Conservation (phyloP, 2,888 invertebrate genomes). For the Pyrochroa serraticornis region DNA sequence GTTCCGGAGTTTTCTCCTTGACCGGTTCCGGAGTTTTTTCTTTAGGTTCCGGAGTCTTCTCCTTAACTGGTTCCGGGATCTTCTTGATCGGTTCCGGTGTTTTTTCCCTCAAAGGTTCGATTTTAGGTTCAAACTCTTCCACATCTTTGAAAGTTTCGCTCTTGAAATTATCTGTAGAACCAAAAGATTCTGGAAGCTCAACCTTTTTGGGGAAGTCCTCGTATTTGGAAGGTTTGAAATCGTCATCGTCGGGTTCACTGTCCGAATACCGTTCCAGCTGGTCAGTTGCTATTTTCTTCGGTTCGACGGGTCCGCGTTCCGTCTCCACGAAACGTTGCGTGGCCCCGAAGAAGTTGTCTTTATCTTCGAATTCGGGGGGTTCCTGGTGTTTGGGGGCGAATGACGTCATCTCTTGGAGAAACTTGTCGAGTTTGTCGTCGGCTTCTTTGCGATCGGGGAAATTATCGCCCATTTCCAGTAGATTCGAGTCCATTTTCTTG, state of each 20-base stretch:
- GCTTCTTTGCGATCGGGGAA: constrained; percentile 49
- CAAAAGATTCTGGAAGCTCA: constrained; percentile 32
- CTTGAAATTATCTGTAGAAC: constrained; percentile 33
- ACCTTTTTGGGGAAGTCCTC: constrained; percentile 38
- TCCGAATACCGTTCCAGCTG: constrained; percentile 65
- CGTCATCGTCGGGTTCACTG: constrained; percentile 62
- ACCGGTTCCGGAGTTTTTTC: constrained; percentile 25
- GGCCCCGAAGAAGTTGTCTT: constrained; percentile 37
- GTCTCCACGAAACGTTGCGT: constrained; percentile 52
- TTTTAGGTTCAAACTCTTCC: constrained; percentile 40
- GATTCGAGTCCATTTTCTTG: constrained; percentile 51
- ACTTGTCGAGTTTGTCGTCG: constrained; percentile 51
- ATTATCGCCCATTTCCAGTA: constrained; percentile 53
- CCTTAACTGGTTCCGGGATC: constrained; percentile 25
- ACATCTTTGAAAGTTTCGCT: constrained; percentile 47
- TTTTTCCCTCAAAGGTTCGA: constrained; percentile 20
- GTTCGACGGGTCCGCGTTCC: constrained; percentile 43
- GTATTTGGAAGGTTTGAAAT: constrained; percentile 46
- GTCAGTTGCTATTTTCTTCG: constrained; percentile 38
- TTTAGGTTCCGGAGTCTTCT: constrained; percentile 19
- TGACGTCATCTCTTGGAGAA: constrained; percentile 45
- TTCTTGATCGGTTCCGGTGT: constrained; percentile 32
- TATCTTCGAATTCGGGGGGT: constrained; percentile 33
- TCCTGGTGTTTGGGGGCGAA: constrained; percentile 31
- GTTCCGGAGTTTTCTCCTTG: constrained; percentile 25